Conservation (phyloP, 64 coral and sea anemone species). For the Dendrophyllia cribrosa region DNA sequence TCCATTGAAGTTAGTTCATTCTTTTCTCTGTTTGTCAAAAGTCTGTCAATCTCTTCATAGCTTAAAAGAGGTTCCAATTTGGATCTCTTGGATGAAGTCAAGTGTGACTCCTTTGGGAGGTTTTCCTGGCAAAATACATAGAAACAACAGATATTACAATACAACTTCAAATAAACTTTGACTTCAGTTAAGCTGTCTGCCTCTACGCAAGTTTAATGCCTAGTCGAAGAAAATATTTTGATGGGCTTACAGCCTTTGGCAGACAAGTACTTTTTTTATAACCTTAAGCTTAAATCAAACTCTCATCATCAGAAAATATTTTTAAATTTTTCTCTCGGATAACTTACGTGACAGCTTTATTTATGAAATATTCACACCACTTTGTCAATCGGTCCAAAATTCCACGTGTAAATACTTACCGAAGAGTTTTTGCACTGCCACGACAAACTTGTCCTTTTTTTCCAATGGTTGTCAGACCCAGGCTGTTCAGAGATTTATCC, state of each 20-base stretch:
- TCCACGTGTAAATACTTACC: too few relatives aligned
- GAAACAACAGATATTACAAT: not conserved
- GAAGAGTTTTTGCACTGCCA: not conserved
- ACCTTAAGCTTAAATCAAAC: not conserved
- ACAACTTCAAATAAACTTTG: not conserved
- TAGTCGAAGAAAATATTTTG: not conserved
- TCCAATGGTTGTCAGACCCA: not conserved
- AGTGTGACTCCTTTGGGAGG: not conserved
- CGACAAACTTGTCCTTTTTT: not conserved
- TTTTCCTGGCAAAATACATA: conserved; percentile 5
- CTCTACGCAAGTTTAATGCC: not conserved
- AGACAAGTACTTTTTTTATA: not conserved
- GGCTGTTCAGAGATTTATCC: not conserved
- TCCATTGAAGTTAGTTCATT: conserved; percentile 15
- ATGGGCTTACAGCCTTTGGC: not conserved
- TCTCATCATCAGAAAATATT: too few relatives aligned
- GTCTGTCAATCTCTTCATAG: conserved; percentile 12
- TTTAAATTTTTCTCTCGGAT: too few relatives aligned
- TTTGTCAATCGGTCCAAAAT: too few relatives aligned
- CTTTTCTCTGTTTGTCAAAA: conserved; percentile 28
- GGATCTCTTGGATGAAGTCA: not conserved
- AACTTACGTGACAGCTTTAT: too few relatives aligned
- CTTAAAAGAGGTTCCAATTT: conserved; percentile 1
- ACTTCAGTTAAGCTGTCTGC: not conserved
- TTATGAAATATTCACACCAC: too few relatives aligned